Conservation (phyloP, 2,888 invertebrate genomes). For the Sarcophaga subvicina region DNA sequence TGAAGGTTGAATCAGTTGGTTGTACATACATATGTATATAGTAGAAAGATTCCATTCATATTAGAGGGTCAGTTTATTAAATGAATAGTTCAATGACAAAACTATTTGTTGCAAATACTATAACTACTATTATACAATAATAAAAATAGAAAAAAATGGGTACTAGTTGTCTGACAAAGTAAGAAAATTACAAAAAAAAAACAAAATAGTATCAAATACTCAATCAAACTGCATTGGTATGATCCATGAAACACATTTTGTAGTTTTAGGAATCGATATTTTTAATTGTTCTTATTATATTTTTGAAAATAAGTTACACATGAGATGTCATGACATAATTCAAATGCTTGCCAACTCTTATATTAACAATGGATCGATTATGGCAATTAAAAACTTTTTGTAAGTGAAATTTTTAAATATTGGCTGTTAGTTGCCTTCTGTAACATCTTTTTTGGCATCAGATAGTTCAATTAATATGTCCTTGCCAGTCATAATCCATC, state of each 20-base stretch:
- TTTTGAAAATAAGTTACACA: too few species aligned
- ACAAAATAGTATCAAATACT: neutral
- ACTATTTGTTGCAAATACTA: slow-evolving; percentile 57
- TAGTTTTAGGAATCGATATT: neutral
- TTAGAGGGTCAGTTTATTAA: slow-evolving; percentile 65
- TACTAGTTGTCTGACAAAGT: slow-evolving; percentile 24
- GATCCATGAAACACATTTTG: neutral
- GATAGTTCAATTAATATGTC: too few species aligned
- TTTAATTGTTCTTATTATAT: too few species aligned
- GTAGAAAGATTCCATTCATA: slow-evolving; percentile 60
- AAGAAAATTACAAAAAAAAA: neutral
- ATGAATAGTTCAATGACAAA: slow-evolving; percentile 65
- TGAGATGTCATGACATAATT: too few species aligned
- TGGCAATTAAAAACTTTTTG: too few species aligned
- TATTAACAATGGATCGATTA: too few species aligned
- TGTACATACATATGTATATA: slow-evolving; percentile 22
- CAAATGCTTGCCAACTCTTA: too few species aligned
- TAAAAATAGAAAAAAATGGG: slow-evolving; percentile 19
- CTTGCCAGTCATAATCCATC: too few species aligned
- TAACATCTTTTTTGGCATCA: too few species aligned
- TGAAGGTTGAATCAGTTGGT: slow-evolving; percentile 67
- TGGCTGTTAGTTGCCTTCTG: too few species aligned
- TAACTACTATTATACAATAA: slow-evolving; percentile 23
- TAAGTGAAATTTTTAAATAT: too few species aligned
- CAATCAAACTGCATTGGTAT: neutral